Base-by-base conservation (phyloP, 1,140 invertebrate genomes). In the Drosophila grimshawi region DNA sequence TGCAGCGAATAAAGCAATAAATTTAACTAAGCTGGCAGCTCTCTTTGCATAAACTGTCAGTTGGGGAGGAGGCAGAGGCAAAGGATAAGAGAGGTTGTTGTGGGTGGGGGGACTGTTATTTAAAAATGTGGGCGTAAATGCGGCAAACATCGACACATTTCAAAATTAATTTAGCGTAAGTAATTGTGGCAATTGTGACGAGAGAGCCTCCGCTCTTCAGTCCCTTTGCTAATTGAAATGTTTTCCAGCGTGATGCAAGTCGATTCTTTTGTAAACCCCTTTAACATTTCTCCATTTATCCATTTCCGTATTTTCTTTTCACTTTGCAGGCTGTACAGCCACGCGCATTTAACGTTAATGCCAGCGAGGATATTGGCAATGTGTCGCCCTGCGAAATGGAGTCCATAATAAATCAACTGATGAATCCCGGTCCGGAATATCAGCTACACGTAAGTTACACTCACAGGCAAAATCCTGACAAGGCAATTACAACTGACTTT, bases 321-420 rank as follows among this genome's bases (percentile, higher is more conserved):
- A 35, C 5, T 56, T 76, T 79, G 7, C 53, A 91, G 90, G 73
- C 81, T 19, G 49, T 88, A 27, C 78, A 91, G 57, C 90, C 80
- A 49, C 80, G 75, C 45, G 67, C 61, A 8, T 72, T 86, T 52
- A 48, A 53, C 37, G 90, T 81, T 33, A 75, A 76, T 51, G 90
- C 86, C 60, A 61, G 71, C 2, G 89, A 91, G 33, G 86, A 86
- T 73, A 77, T 78, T 49, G 88, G 62, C 53, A 90, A 85, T 63
- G 78, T 91, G 51, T 85, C 91, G 55, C 89, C 91, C 37, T 92
- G 89, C 55, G 90, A 92, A 62, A 61, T 92, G 81, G 91, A 92
- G 76, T 77, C 90, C 52, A 63, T 92, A 69, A 86, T 92, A 86
- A 91, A 90, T 85, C 89, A 92, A 60, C 72, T 92, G 73, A 78